A percentile compares a stretch with the other conserved stretches of the same genome.
phyloP scores from a whole-genome alignment of 2,888 invertebrate genomes.

The Aromia moschata region DNA sequence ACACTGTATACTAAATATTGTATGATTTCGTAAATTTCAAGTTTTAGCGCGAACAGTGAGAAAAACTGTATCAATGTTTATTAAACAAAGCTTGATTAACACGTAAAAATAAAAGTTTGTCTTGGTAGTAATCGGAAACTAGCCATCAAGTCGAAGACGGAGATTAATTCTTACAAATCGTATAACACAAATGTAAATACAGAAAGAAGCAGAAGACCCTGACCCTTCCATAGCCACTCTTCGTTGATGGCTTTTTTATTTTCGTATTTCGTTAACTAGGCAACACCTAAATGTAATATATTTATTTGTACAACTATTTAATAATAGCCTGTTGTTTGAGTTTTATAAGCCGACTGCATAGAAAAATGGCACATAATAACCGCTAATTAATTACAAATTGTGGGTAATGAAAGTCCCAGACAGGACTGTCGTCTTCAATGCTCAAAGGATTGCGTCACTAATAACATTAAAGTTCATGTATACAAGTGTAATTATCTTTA shows the following conservation, averaged over 20 bases:
- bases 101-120: no score
- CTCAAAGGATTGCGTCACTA: conserved; percentile 26
- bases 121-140: no score
- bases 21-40: no score
- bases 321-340: neutral
- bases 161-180: no score
- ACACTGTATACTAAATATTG: no score
- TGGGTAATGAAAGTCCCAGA: conserved; percentile 21
- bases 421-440: conserved; percentile 22
- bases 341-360: neutral
- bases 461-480: conserved; percentile 31
- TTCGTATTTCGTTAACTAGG: conserved; percentile 2
- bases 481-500: conserved; percentile 28
- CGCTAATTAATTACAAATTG: conserved; percentile 12
- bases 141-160: no score
- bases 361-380: neutral
- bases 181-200: no score
- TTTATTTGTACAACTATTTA: conserved; percentile 5
- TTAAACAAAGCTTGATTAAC: no score
- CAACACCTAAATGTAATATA: neutral
- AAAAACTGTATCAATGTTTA: no score
- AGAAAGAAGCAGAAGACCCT: no score
- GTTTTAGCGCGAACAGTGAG: no score
- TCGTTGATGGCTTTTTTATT: neutral
- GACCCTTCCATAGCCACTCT: neutral